Conservation (phyloP, 2,797 vertebrate species). For the Rhinichthys osculus region DNA sequence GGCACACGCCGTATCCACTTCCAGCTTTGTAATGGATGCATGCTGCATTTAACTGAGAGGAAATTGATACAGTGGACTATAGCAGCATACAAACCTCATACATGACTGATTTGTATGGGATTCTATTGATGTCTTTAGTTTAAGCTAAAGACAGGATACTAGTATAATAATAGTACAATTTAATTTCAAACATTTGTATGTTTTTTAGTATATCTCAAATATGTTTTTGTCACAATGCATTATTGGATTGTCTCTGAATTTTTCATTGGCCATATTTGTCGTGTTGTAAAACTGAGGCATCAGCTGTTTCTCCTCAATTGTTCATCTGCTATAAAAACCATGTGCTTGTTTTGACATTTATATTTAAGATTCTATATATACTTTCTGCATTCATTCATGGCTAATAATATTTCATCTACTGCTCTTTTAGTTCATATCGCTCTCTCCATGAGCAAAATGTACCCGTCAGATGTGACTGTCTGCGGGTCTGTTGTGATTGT, state of each 20-base stretch:
- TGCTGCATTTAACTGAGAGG: constrained; percentile 16
- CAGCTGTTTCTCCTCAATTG: constrained; percentile 21
- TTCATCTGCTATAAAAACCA: constrained; percentile 35
- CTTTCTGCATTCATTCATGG: not conserved
- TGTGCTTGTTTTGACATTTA: constrained; percentile 25
- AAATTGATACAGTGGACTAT: constrained; percentile 35
- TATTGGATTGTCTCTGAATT: not conserved
- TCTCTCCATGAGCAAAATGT: constrained; percentile 52
- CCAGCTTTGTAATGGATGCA: constrained; percentile 41
- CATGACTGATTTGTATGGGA: not conserved
- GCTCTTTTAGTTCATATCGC: constrained; percentile 47
- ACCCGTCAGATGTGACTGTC: constrained; percentile 41
- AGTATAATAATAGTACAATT: not conserved
- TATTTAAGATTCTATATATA: not conserved
- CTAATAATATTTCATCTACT: constrained; percentile 48
- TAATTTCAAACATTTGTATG: not conserved
- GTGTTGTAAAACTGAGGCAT: not conserved
- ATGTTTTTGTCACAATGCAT: not conserved
- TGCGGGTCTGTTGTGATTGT: constrained; percentile 52
- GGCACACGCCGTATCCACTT: constrained; percentile 21
- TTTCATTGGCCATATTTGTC: not conserved
- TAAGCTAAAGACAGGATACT: not conserved
- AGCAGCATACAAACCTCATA: not conserved
- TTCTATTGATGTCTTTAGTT: not conserved
- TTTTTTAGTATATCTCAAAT: not conserved